phyloP scores from a whole-genome alignment of 1,140 invertebrate species.

The Galendromus occidentalis region DNA sequence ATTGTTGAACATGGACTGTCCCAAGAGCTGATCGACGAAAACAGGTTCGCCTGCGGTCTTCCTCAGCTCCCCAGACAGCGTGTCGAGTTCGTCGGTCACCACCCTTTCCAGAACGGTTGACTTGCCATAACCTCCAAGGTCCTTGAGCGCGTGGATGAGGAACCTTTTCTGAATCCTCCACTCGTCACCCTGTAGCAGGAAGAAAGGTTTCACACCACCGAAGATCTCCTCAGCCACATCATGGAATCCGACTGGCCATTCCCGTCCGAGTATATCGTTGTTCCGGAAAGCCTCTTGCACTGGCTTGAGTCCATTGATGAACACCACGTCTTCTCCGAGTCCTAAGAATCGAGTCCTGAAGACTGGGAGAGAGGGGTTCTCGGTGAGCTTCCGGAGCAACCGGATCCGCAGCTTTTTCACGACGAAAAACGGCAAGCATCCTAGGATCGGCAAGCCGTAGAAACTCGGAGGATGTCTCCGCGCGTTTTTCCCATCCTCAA shows the following conservation, averaged over 20 bases:
- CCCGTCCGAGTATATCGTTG: background rate
- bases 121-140: conserved; percentile 2
- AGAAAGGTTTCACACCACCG: conserved; percentile 1
- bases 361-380: background rate
- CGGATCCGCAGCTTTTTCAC: background rate
- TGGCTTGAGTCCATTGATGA: background rate
- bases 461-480: background rate
- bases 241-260: conserved; percentile 6
- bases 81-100: background rate
- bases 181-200: background rate
- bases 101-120: background rate
- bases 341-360: conserved; percentile 9
- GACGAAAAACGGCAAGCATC: background rate
- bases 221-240: conserved; percentile 6
- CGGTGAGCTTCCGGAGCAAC: background rate
- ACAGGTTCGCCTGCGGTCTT: background rate
- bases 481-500: background rate
- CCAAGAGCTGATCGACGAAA: background rate
- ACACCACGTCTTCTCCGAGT: conserved; percentile 8
- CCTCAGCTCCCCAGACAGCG: background rate
- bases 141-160: conserved; percentile 5
- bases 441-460: background rate
- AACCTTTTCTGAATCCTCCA: background rate
- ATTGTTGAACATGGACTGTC: conserved; percentile 9
- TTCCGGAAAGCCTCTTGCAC: conserved; percentile 7